Evolutionary conservation across 2,113 vertebrate species (phyloP).

Genomic region (Pleuronectes platessa): DNA sequence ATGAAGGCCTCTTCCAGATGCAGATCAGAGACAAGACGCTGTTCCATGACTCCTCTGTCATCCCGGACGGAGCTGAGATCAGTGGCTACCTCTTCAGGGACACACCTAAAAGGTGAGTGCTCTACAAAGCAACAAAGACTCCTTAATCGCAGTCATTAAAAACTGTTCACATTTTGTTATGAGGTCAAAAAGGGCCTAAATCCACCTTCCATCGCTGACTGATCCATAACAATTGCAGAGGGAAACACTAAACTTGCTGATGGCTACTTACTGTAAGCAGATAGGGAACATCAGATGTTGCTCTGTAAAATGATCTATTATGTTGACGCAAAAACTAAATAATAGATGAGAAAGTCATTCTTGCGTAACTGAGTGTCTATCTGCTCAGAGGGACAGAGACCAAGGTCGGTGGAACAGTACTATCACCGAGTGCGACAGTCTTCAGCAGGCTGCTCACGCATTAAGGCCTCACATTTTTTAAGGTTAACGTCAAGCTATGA

Average conservation of each 20-base stretch:
- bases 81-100: slow-evolving; percentile 96
- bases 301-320: slow-evolving; percentile 52
- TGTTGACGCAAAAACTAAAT: slow-evolving; percentile 72
- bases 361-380: slow-evolving; percentile 14
- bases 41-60: slow-evolving; percentile 93
- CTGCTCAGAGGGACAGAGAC: slow-evolving; percentile 21
- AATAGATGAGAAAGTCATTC: slow-evolving; percentile 76
- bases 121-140: background rate
- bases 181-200: background rate
- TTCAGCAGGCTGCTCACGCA: background rate
- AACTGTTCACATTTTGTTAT: slow-evolving; percentile 4
- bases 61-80: slow-evolving; percentile 97
- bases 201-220: slow-evolving; percentile 15
- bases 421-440: background rate
- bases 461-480: slow-evolving; percentile 6
- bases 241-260: slow-evolving; percentile 36
- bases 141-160: background rate
- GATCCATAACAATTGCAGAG: slow-evolving; percentile 11
- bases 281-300: slow-evolving; percentile 62
- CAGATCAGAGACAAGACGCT: slow-evolving; percentile 93
- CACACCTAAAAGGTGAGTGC: slow-evolving; percentile 91
- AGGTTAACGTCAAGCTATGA: slow-evolving; percentile 26
- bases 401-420: slow-evolving; percentile 27
- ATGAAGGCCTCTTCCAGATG: slow-evolving; percentile 98
- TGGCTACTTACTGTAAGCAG: slow-evolving; percentile 61